Evolutionary conservation across 2,113 vertebrate species (phyloP).

Genomic region (Tachysurus vachellii): DNA sequence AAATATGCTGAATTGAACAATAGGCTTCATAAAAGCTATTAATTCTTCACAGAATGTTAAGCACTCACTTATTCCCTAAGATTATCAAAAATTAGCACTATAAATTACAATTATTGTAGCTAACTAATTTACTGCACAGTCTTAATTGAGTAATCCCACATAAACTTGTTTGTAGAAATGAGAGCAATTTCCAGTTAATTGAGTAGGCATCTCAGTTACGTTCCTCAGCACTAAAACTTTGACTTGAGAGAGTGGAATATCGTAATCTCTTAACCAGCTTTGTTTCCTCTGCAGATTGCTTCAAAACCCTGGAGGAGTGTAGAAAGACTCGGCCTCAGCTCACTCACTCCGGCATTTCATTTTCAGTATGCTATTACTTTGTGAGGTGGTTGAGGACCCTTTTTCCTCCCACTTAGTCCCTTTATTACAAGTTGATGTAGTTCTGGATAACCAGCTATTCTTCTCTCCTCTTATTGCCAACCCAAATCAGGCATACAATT

Average conservation of each 20-base stretch:
- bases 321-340: neutral
- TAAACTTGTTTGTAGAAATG: neutral
- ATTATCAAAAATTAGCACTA: neutral
- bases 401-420: neutral
- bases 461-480: neutral
- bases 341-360: neutral
- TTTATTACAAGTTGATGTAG: neutral
- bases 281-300: neutral
- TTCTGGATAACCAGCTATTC: neutral
- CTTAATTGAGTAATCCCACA: neutral
- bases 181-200: neutral
- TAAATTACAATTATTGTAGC: neutral
- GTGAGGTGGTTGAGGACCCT: neutral
- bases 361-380: neutral
- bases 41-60: neutral
- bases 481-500: neutral
- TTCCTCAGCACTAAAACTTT: neutral
- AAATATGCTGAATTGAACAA: neutral
- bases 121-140: neutral
- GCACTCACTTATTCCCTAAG: neutral
- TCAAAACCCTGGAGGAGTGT: neutral
- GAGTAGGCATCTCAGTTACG: neutral
- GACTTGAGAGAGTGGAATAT: neutral
- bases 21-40: neutral
- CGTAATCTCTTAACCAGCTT: too few relatives aligned